Evolutionary conservation across 1,140 invertebrate species (phyloP).

Genomic region (Kradibia gibbosae): DNA sequence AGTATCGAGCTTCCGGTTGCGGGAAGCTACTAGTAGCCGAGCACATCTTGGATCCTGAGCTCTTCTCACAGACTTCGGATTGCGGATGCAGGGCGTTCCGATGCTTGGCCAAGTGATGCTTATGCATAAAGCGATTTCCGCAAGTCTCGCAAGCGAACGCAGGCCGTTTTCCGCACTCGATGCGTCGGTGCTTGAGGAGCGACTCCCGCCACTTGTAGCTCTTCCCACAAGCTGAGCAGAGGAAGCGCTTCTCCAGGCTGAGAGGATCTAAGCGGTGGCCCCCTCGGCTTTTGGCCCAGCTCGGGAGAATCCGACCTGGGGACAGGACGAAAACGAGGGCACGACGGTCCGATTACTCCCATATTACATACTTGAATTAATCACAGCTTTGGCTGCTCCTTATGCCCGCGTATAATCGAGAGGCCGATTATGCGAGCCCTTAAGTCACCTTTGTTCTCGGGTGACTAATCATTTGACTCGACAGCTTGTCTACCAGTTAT

Average conservation of each 20-base stretch:
- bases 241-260: conserved; percentile 20
- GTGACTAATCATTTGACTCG: neutral
- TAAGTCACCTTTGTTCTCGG: neutral
- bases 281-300: neutral
- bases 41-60: neutral
- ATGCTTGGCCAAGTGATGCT: conserved; percentile 66
- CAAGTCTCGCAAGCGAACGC: conserved; percentile 70
- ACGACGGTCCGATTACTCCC: conserved; percentile 15
- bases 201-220: conserved; percentile 75
- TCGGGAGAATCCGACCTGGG: conserved; percentile 17
- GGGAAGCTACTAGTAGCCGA: neutral
- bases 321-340: conserved; percentile 27
- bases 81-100: conserved; percentile 58
- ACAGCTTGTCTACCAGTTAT: neutral
- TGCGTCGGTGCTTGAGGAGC: conserved; percentile 70
- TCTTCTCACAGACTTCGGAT: neutral
- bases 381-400: neutral
- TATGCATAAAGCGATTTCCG: conserved; percentile 66
- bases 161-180: conserved; percentile 68
- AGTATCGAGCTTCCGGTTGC: too few species aligned
- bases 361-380: neutral
- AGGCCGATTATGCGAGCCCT: neutral
- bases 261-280: neutral
- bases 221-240: conserved; percentile 72
- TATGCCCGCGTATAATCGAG: neutral